A percentile compares a stretch with the other conserved stretches of the same genome.
These are phyloP conservation scores for Actinia equina DNA, from an alignment of 64 coral and sea anemone genomes.

Conservation along the genomic window DNA sequence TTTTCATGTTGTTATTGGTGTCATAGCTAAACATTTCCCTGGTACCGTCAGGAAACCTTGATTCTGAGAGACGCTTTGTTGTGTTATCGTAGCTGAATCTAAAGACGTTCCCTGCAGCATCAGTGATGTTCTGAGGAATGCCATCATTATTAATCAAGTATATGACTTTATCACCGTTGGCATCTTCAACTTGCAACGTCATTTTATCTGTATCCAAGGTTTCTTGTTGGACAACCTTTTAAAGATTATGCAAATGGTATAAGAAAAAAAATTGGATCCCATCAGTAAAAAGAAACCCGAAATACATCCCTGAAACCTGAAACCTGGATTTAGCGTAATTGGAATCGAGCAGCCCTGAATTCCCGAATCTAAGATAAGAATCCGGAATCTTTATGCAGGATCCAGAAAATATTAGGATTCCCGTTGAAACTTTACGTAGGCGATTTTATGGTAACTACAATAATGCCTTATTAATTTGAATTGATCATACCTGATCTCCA, in stretches of 20 bases:
- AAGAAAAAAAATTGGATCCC: background rate
- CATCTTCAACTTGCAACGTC: background rate
- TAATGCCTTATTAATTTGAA: background rate
- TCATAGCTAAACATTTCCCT: constrained; percentile 50
- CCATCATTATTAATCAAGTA: constrained; percentile 20
- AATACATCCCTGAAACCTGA: too few species aligned
- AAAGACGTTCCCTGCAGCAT: constrained; percentile 57
- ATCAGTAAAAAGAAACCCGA: too few species aligned
- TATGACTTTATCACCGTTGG: constrained; percentile 14
- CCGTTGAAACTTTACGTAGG: too few species aligned
- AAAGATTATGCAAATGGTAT: background rate
- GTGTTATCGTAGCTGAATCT: constrained; percentile 49
- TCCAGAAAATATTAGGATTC: too few species aligned
- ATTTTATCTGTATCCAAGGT: background rate
- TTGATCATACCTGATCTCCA: constrained; percentile 48
- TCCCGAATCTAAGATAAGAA: too few species aligned
- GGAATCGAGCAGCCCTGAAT: too few species aligned
- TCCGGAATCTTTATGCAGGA: too few species aligned
- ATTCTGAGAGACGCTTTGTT: constrained; percentile 8
- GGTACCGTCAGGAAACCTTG: constrained; percentile 58
- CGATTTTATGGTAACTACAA: too few species aligned
- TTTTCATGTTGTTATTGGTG: background rate
- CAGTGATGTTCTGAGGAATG: constrained; percentile 48
- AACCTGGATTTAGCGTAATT: too few species aligned
- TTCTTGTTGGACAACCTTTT: background rate